Conservation (phyloP, 1,140 invertebrate species). For the Drosophila bocki region DNA sequence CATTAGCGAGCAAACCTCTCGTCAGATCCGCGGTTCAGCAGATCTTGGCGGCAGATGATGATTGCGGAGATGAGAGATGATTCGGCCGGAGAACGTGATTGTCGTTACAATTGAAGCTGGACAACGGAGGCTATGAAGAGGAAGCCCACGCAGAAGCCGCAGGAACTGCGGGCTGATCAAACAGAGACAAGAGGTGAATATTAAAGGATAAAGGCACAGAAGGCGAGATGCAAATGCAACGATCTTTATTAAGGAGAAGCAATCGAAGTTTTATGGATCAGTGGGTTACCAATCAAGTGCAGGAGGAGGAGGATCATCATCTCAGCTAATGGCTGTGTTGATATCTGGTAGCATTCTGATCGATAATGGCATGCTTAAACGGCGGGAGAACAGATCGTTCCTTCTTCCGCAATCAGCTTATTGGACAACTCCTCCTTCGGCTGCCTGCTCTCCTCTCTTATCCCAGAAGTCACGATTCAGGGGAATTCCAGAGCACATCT, state of each 20-base stretch:
- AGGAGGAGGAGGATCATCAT: not conserved
- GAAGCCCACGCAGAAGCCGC: slow-evolving; percentile 49
- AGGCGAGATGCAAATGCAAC: slow-evolving; percentile 19
- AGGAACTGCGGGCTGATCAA: slow-evolving; percentile 41
- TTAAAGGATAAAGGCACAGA: slow-evolving; percentile 38
- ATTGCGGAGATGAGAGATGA: slow-evolving; percentile 60
- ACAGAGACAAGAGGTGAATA: slow-evolving; percentile 14
- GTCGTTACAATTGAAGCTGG: slow-evolving; percentile 46
- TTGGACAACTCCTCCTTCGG: not conserved
- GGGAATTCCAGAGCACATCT: slow-evolving; percentile 14
- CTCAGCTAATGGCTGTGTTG: not conserved
- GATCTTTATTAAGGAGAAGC: slow-evolving; percentile 18
- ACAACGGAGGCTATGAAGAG: not conserved
- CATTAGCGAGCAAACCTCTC: slow-evolving; percentile 58
- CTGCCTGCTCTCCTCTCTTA: slow-evolving; percentile 17
- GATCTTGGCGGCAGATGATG: slow-evolving; percentile 61
- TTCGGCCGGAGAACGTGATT: slow-evolving; percentile 58
- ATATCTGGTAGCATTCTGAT: not conserved
- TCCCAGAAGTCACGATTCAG: slow-evolving; percentile 18
- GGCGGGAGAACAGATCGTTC: not conserved
- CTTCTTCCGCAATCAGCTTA: slow-evolving; percentile 17
- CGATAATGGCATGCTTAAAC: slow-evolving; percentile 3
- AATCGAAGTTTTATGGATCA: slow-evolving; percentile 48
- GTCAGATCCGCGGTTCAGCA: slow-evolving; percentile 26
- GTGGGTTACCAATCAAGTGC: slow-evolving; percentile 29